Conservation (phyloP, 2,113 vertebrate species). For the Sylvilagus bachmani region DNA sequence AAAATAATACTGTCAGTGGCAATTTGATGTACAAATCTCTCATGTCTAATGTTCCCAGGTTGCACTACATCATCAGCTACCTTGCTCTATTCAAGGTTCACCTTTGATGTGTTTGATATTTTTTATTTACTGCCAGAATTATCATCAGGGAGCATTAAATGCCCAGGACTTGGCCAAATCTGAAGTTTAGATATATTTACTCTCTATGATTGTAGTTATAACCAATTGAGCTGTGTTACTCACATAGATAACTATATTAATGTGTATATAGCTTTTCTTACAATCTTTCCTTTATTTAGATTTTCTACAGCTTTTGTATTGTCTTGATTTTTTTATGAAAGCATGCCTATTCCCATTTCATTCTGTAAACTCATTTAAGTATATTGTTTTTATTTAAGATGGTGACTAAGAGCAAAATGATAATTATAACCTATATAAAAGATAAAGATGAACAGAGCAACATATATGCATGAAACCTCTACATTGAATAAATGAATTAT, state of each 20-base stretch:
- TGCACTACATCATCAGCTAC: not conserved
- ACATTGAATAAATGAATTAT: not conserved
- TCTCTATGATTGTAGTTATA: not conserved
- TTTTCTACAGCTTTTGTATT: not conserved
- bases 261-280: not conserved
- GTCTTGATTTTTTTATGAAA: constrained; percentile 39
- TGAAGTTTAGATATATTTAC: constrained; percentile 1
- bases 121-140: constrained; percentile 41
- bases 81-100: not conserved
- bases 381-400: constrained; percentile 37
- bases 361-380: constrained; percentile 35
- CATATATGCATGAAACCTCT: not conserved
- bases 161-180: not conserved
- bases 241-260: not conserved
- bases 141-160: not conserved
- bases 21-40: not conserved
- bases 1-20: constrained; percentile 7
- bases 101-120: constrained; percentile 55
- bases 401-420: constrained; percentile 21
- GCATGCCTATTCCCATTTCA: not conserved
- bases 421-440: not conserved
- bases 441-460: not conserved
- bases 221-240: too few species aligned
- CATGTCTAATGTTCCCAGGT: not conserved
- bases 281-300: constrained; percentile 18